Evolutionary conservation across 2,888 invertebrate genomes (phyloP).

Genomic region (Folsomia candida): DNA sequence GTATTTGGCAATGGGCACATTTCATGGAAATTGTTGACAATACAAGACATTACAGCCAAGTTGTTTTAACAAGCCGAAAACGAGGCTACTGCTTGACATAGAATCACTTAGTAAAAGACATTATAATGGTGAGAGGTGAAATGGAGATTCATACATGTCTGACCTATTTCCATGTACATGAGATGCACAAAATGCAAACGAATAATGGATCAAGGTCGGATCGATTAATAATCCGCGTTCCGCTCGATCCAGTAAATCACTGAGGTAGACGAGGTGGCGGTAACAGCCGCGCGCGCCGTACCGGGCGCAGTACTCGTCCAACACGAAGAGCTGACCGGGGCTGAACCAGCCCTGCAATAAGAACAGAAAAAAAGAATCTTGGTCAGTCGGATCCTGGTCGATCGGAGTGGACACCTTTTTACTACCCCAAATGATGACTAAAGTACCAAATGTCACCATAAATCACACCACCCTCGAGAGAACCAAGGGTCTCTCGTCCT

Average conservation of each 20-base stretch:
- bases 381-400: too few species aligned
- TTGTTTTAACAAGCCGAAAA: conserved; percentile 18
- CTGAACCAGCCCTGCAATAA: conserved; percentile 92
- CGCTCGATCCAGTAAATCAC: conserved; percentile 89
- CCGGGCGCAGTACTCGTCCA: conserved; percentile 95
- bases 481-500: too few species aligned
- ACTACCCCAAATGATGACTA: too few species aligned
- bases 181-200: conserved; percentile 98
- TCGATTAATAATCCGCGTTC: conserved; percentile 94
- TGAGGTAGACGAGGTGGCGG: conserved; percentile 92
- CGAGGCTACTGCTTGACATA: conserved; percentile 13
- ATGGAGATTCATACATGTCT: conserved; percentile 52
- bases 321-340: conserved; percentile 96
- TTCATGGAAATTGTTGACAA: conserved; percentile 22
- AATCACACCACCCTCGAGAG: too few species aligned
- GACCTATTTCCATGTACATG: conserved; percentile 99
- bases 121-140: conserved; percentile 44
- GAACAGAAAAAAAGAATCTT: background rate
- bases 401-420: too few species aligned
- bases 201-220: conserved; percentile 97
- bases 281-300: conserved; percentile 97
- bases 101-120: conserved; percentile 21
- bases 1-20: conserved; percentile 44
- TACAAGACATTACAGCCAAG: conserved; percentile 20
- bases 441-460: too few species aligned